Evolutionary conservation across 2,797 vertebrate species (phyloP), one percentile per base, ranked within the genome.

Genomic region (Bryconaethiops microstoma): DNA sequence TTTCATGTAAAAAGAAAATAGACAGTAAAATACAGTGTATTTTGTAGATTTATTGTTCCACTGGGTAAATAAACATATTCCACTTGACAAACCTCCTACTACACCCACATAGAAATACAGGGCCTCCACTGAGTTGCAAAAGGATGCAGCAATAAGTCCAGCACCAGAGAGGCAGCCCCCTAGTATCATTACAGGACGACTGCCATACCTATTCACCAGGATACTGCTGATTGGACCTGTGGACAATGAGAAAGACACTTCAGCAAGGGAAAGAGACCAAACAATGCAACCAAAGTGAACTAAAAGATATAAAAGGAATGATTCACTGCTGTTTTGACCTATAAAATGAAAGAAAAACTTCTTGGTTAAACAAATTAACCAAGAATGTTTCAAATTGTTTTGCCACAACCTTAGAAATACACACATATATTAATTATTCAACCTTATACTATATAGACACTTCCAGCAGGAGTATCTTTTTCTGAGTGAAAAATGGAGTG

Each of bases 131-230:
- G 95, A 95, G 78, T 95, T 96, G 92, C 97, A 99, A 90, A 99
- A 99, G 50, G 98, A 98, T 48, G 98, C 96, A 19, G 92, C 94
- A 0, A 99, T 86, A 78, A 99, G 89, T 39, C 97, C 97, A 0
- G 87, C 77, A 68, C 97, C 96, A 0, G 97, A 94, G 63, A 99
- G 89, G 67, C 94, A 94, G 65, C 97, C 97, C 0, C 98, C 98
- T 0, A 78, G 60, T 0, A 99, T 97, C 96, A 99, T 96, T 76
- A 99, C 91, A 10, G 95, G 94, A 42, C 97, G 95, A 88, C 97
- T 97, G 59, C 98, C 98, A 1, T 97, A 99, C 79, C 96, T 98
- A 86, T 99, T 99, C 54, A 99, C 97, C 90, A 99, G 92, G 88
- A 98, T 88, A 89, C 97, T 99, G 94, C 98, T 98, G 92, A 99